Conservation (phyloP, 2,113 vertebrate species). For the Balaeniceps rex region DNA sequence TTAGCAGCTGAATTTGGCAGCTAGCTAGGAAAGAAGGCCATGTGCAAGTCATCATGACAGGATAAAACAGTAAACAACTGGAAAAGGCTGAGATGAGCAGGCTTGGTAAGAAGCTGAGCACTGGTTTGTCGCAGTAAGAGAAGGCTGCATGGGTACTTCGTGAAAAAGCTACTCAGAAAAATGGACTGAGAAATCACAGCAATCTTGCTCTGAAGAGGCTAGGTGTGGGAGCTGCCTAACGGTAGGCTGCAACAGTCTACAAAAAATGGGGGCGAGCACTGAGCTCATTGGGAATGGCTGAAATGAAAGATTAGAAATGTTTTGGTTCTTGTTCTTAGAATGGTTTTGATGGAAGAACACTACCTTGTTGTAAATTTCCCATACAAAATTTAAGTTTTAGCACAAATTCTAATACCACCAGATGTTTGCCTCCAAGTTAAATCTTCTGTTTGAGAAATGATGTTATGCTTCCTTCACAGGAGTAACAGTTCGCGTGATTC, state of each 20-base stretch:
- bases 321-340: not conserved
- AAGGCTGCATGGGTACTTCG: not conserved
- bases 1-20: not conserved
- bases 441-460: not conserved
- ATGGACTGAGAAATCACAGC: not conserved
- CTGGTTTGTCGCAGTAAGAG: not conserved
- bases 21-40: not conserved
- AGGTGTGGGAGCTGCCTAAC: not conserved
- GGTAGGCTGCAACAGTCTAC: not conserved
- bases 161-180: not conserved
- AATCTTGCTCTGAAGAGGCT: not conserved
- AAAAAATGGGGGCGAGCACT: not conserved
- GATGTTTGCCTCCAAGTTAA: not conserved
- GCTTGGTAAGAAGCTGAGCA: not conserved
- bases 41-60: not conserved
- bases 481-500: not conserved
- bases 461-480: not conserved
- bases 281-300: rapidly evolving
- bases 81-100: not conserved
- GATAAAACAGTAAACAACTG: not conserved
- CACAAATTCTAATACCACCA: not conserved
- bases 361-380: not conserved
- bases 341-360: not conserved
- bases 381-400: not conserved
- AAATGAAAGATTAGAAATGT: not conserved